These are phyloP conservation scores for Pipistrellus nathusii DNA, from an alignment of 2,797 vertebrate genomes.

Conservation along the genomic window DNA sequence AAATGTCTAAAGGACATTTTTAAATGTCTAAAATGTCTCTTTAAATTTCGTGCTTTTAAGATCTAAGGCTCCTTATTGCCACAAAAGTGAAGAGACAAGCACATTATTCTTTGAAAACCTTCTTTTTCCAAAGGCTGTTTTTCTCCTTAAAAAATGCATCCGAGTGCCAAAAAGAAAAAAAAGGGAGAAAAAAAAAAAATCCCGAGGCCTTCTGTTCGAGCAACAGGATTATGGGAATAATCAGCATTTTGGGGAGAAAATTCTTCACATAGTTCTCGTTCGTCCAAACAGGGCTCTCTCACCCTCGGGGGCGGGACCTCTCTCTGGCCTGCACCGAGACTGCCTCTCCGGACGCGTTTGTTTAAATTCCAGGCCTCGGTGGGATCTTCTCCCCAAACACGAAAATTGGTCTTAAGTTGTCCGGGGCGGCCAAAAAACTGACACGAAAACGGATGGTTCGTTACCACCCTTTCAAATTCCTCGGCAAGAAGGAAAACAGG, in stretches of 20 bases:
- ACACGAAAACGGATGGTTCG: neutral
- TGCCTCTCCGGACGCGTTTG: neutral
- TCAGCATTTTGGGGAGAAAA: neutral
- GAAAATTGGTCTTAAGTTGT: neutral
- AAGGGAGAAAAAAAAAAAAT: neutral
- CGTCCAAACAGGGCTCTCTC: neutral
- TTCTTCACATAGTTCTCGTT: slow-evolving; percentile 1
- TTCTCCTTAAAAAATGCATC: slow-evolving; percentile 33
- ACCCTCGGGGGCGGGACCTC: neutral
- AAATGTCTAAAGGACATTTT: neutral
- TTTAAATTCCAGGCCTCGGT: neutral
- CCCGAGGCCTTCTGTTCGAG: neutral
- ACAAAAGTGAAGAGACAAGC: neutral
- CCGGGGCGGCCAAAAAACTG: neutral
- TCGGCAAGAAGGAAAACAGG: neutral
- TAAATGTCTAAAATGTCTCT: no score
- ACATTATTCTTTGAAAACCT: neutral
- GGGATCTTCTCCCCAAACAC: neutral
- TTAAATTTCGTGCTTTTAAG: neutral
- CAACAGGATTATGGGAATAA: neutral
- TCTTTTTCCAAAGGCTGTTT: neutral
- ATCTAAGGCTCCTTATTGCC: neutral
- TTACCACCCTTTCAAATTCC: neutral
- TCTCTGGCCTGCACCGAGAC: neutral
- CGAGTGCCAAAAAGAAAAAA: neutral